Percentiles rank a stretch among this genome's conserved stretches.
These are phyloP conservation scores for Ctena decussata DNA, from an alignment of 2,888 invertebrate species.

Conservation along the genomic window DNA sequence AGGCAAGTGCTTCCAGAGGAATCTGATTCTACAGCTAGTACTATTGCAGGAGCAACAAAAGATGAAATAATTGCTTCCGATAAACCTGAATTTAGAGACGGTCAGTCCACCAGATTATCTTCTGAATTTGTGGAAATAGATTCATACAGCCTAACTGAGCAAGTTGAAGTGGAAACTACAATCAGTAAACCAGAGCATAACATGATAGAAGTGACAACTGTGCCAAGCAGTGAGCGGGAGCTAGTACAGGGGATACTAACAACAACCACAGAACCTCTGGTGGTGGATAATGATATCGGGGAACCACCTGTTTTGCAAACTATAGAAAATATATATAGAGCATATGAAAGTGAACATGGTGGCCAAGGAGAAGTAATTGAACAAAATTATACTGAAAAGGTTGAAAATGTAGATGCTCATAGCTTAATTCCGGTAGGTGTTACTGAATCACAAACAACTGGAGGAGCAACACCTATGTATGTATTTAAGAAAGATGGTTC, in stretches of 20 bases:
- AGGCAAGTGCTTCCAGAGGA: neutral
- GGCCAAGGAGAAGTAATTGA: neutral
- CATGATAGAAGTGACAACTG: neutral
- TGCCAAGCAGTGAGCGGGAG: neutral
- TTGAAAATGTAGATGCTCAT: neutral
- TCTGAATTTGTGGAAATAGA: too few relatives aligned
- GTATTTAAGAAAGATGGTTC: conserved; percentile 46
- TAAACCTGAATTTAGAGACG: neutral
- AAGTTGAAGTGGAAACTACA: too few relatives aligned
- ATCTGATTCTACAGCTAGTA: neutral
- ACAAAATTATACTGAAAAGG: neutral
- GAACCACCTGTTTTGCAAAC: neutral
- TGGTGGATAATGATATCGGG: neutral
- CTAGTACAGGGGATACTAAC: neutral
- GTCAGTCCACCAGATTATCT: too few relatives aligned
- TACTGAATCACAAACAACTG: neutral
- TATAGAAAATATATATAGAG: too few relatives aligned
- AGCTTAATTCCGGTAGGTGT: neutral
- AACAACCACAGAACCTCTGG: neutral
- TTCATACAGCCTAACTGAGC: too few relatives aligned
- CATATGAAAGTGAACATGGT: neutral
- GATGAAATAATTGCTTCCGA: neutral
- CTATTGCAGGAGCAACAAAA: neutral
- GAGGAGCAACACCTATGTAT: neutral
- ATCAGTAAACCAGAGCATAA: too few relatives aligned